Base-by-base conservation (phyloP, 2,113 vertebrate genomes). In the Camelus bactrianus region DNA sequence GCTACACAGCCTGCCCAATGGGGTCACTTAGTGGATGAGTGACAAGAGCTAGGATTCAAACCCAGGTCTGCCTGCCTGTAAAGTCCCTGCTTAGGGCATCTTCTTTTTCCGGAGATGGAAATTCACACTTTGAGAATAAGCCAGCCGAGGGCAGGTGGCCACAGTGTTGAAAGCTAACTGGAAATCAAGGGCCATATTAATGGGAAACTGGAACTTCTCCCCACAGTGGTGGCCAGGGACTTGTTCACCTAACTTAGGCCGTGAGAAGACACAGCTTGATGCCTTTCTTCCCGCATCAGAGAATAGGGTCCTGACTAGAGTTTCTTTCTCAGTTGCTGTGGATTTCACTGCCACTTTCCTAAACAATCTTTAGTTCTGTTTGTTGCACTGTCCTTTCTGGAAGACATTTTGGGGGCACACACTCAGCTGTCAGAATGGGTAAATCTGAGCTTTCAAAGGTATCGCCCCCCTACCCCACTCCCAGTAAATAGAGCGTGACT, bases 241-340 rank as follows among this genome's bases (percentile, higher is more conserved):
- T 32, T 6, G 1, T 30, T 64, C 48, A 1, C 32, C 72, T 75
- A 16, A 16, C 70, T 64, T 65, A 56, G 58, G 35, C 64, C 4
- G 12, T 0, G 4, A 56, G n/a, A 28, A 32, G 62, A 35, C 5
- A 30, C 22, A 32, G 0, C 30, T n/a, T 48, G 38, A 20, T n/a
- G 24, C 48, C 35, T 42, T 1, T 0, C 46, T 24, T 93, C 77
- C 5, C 24, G 60, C 24, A 38, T 30, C 14, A 8, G n/a, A 83
- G 46, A 90, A 56, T 77, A 95, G 42, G 72, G 26, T 10, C 56
- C 92, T 12, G 15, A 15, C 19, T 48, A 6, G 24, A 17, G 26
- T 30, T 70, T 35, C 64, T n/a, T 3, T 17, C 76, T n/a, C n/a
- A 35, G 60, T 72, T n/a, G 6, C 58, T 48, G 32, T 38, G 62